Conservation (phyloP, 1,140 invertebrate genomes). For the Pseudomyrmex flavicornis region DNA sequence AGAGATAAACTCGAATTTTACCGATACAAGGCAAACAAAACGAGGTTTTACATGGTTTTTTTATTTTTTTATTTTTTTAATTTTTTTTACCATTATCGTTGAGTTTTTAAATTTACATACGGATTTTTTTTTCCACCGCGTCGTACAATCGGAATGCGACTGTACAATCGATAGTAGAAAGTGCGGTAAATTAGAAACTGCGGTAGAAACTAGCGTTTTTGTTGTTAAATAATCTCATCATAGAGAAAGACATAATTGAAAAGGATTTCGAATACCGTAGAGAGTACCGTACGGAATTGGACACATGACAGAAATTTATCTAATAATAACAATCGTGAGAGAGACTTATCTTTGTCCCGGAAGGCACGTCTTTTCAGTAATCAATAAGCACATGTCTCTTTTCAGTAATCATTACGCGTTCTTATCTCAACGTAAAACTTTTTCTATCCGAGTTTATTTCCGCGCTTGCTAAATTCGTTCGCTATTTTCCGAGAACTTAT, state of each 20-base stretch:
- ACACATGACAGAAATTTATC: background rate
- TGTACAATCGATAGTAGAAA: no score
- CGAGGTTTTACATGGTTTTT: background rate
- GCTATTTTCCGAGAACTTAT: background rate
- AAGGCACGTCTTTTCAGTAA: background rate
- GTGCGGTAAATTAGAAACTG: no score
- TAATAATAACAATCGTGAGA: background rate
- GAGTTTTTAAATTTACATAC: no score
- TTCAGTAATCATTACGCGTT: background rate
- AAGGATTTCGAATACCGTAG: no score
- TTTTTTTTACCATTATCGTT: no score
- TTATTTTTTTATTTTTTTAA: background rate
- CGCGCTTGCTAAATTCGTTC: background rate
- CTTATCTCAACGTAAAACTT: background rate
- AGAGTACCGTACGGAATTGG: background rate
- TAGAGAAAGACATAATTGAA: no score
- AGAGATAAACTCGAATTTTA: background rate
- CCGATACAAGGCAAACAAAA: background rate
- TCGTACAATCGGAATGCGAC: no score
- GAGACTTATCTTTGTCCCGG: constrained; percentile 3
- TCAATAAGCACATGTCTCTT: background rate
- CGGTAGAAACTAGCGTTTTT: no score
- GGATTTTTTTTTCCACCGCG: no score
- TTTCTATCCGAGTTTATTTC: background rate
- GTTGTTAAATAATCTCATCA: no score